Conservation (phyloP, 1,140 invertebrate genomes). For the Maniola jurtina region DNA sequence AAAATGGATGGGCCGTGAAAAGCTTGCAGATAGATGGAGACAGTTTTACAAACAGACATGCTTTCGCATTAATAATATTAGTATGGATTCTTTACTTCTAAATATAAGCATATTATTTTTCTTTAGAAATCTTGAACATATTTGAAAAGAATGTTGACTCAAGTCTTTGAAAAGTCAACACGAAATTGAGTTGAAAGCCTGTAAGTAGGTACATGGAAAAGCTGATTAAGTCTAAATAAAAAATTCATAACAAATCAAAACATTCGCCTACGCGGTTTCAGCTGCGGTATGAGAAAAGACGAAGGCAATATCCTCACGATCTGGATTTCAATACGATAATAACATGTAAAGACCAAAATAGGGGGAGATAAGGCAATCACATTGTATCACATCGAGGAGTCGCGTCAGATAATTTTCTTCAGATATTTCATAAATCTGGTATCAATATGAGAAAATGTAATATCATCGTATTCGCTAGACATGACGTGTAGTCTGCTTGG, state of each 20-base stretch:
- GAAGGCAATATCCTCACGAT: slow-evolving; percentile 38
- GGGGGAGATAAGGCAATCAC: slow-evolving; percentile 60
- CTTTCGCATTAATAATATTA: too few species aligned
- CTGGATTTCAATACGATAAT: slow-evolving; percentile 51
- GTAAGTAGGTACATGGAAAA: slow-evolving; percentile 15
- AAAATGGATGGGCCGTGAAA: too few species aligned
- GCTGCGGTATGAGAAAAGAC: slow-evolving; percentile 27
- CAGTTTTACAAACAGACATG: too few species aligned
- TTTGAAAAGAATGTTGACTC: too few species aligned
- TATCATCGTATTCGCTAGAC: slow-evolving; percentile 38
- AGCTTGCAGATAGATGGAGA: too few species aligned
- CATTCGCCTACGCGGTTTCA: slow-evolving; percentile 25
- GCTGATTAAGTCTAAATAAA: slow-evolving; percentile 24
- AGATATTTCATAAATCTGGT: slow-evolving; percentile 61
- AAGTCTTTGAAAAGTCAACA: too few species aligned
- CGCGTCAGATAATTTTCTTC: slow-evolving; percentile 60
- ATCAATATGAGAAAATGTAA: slow-evolving; percentile 58
- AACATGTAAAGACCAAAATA: slow-evolving; percentile 64
- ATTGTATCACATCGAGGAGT: slow-evolving; percentile 60
- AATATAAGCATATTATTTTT: too few species aligned
- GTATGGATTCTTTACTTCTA: too few species aligned
- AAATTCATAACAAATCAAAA: slow-evolving; percentile 29
- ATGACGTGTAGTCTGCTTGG: slow-evolving; percentile 28
- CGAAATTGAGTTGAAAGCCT: neutral
- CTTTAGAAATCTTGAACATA: too few species aligned